Base-by-base conservation (phyloP, 2,888 invertebrate species). In the Cerceris rybyensis region DNA sequence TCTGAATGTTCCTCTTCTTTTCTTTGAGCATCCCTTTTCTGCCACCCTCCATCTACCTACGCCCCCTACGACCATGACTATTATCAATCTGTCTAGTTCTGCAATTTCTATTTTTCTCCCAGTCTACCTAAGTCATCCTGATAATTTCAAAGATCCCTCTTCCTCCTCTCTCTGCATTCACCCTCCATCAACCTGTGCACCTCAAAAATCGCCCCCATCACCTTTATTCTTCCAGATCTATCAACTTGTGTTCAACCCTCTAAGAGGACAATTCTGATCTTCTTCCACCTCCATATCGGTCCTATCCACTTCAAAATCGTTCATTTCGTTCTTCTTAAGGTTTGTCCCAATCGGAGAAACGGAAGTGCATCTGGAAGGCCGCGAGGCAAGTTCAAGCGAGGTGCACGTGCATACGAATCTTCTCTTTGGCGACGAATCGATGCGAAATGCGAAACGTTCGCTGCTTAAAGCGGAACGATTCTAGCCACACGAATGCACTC, bases 301-400 rank as follows among this genome's bases (percentile, higher is more conserved):
- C 52, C 28, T 28, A 28, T 28, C 28, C 28, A 28, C 28, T 28
- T 28, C 28, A 28, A 28, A n/a, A n/a, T n/a, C n/a, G n/a, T n/a
- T n/a, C n/a, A n/a, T n/a, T n/a, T n/a, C 28, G 28, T 28, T 4
- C 4, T 28, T 28, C 28, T 28, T 28, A 1, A 28, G 28, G 2
- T 72, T 78, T 71, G 78, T 75, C 58, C 28, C 28, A 28, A 41
- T 49, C 14, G 57, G 57, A 41, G 41, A 61, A 64, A 65, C 76
- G 76, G 76, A 77, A 77, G 65, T 76, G 65, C 65, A 76, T 61
- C 57, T 39, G 60, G 57, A 65, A 57, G 55, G 70, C 65, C 54
- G 70, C 42, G 13, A 55, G 50, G 60, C 77, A 77, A 77, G 77
- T 77, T 76, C 70, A 76, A 77, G 64, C 52, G 54, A 76, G n/a